Evolutionary conservation across 2,113 vertebrate genomes (phyloP), one percentile per base, ranked within the genome.

Genomic region (Embiotoca jacksoni): DNA sequence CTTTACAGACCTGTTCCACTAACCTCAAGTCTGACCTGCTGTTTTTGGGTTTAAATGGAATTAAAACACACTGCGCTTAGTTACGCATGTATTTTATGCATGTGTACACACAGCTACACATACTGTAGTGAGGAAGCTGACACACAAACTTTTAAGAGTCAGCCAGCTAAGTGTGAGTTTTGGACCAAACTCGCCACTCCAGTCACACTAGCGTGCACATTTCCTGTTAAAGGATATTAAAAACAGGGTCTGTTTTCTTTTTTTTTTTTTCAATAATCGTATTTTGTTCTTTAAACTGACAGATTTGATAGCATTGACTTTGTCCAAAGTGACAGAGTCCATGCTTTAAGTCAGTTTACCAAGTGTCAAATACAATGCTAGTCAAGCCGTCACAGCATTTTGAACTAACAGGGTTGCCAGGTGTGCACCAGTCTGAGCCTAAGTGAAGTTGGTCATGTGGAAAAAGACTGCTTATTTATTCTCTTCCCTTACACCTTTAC

Each of bases 101-200:
- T 57, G 14, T 56, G 36, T 53, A 30, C 31, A 35, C 47, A 11
- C 47, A 70, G 30, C 78, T 31, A 14, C 55, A 56, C 8, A 54
- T 30, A 67, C n/a, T n/a, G 37, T 30, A 31, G 6, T 47, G 41
- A 80, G 54, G 65, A 72, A 70, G 68, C 30, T 23, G 57, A 71
- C 81, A 15, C 35, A 80, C 66, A 72, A 52, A 30, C 73, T 16
- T 23, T 23, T 23, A 23, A 23, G 23, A 23, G 66, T 39, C 79
- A 72, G 75, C 71, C 72, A 44, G 67, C 53, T 52, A 88, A 59
- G 80, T 92, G 91, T 88, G 90, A 90, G 74, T 90, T 91, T 87
- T 92, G 88, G 86, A 91, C 75, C 58, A 11, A 71, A 63, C 71
- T 54, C 14, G 1, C 54, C 44, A 59, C 69, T 66, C 53, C 46